phyloP scores from a whole-genome alignment of 2,113 vertebrate species.

The Antennarius striatus region DNA sequence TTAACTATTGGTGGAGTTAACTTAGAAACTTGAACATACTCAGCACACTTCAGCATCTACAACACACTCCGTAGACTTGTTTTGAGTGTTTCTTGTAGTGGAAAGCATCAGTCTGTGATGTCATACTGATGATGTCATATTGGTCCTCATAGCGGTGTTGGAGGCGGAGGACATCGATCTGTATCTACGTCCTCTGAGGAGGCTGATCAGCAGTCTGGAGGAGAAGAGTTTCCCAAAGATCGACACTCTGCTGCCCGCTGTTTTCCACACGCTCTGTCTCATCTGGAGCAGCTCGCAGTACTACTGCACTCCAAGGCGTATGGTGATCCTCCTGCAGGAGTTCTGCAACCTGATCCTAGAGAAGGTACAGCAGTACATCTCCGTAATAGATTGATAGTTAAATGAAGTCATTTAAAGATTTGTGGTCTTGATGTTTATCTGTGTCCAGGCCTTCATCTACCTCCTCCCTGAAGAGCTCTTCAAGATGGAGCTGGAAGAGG shows the following conservation, averaged over 20 bases:
- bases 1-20: no score
- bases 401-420: background rate
- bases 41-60: no score
- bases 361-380: conserved; percentile 72
- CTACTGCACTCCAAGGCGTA: conserved; percentile 79
- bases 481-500: conserved; percentile 82
- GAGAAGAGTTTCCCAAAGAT: conserved; percentile 77
- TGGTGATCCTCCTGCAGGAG: conserved; percentile 84
- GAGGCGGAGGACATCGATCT: conserved; percentile 78
- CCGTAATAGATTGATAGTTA: background rate
- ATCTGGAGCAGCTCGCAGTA: conserved; percentile 86
- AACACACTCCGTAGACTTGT: no score
- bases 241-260: conserved; percentile 78
- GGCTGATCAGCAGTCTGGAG: conserved; percentile 73
- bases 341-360: conserved; percentile 89
- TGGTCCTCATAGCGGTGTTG: conserved; percentile 62
- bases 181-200: conserved; percentile 74
- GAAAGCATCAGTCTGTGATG: no score
- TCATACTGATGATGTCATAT: background rate
- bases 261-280: conserved; percentile 89
- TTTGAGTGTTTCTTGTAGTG: no score
- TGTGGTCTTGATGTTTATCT: conserved; percentile 15
- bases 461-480: conserved; percentile 82
- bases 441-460: conserved; percentile 67
- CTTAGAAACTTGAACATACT: no score